These are phyloP conservation scores for Cryptophagus acutangulus DNA, from an alignment of 2,888 invertebrate genomes.

Conservation along the genomic window DNA sequence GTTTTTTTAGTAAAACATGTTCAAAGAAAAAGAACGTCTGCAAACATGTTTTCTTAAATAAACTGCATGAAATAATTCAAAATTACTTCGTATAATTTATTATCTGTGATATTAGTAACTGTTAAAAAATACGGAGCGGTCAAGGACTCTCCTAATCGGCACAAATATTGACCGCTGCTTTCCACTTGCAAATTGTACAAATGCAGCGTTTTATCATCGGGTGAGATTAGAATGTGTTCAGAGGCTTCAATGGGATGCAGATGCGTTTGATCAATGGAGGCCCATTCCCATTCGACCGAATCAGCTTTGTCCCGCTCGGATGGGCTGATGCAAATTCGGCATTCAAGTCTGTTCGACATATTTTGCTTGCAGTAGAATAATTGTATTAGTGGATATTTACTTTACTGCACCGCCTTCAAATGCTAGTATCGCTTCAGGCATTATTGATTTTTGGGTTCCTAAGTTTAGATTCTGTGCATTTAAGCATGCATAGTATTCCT, in stretches of 20 bases:
- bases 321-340: constrained; percentile 54
- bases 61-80: too few species aligned
- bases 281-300: constrained; percentile 51
- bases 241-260: constrained; percentile 43
- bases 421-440: constrained; percentile 42
- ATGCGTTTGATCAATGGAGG: constrained; percentile 25
- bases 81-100: constrained; percentile 25
- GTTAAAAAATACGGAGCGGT: constrained; percentile 51
- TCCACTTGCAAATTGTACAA: constrained; percentile 51
- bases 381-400: too few species aligned
- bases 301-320: constrained; percentile 40
- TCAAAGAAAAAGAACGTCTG: too few species aligned
- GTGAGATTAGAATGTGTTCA: constrained; percentile 47
- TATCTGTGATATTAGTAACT: constrained; percentile 48
- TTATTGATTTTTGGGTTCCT: constrained; percentile 40
- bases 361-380: constrained; percentile 5
- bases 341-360: constrained; percentile 45
- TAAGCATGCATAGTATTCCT: constrained; percentile 53
- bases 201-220: constrained; percentile 49
- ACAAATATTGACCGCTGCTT: constrained; percentile 56
- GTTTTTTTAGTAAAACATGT: too few species aligned
- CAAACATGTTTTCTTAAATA: neutral
- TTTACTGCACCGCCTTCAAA: constrained; percentile 50
- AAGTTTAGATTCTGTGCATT: constrained; percentile 39
- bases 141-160: constrained; percentile 48